Evolutionary conservation across 2,888 invertebrate genomes (phyloP).

Genomic region (Drosophila seclusa): DNA sequence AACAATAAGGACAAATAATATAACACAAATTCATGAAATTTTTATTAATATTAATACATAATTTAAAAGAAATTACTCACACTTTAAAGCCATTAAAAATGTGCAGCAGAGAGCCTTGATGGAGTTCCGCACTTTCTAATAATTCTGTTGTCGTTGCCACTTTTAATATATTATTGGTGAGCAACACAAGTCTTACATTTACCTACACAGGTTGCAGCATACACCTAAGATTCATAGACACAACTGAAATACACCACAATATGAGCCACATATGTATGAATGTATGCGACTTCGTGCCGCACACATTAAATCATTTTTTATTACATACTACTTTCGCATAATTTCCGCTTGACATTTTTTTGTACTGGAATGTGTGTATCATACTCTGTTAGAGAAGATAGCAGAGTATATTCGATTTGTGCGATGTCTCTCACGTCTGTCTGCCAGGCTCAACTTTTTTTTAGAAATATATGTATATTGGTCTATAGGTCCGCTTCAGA

Average conservation of each 20-base stretch:
- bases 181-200: constrained; percentile 46
- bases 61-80: background rate
- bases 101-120: background rate
- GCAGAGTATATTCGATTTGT: background rate
- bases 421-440: background rate
- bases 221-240: background rate
- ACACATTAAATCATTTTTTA: constrained; percentile 59
- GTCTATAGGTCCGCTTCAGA: background rate
- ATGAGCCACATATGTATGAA: constrained; percentile 33
- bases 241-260: constrained; percentile 18
- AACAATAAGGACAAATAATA: background rate
- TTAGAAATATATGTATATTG: background rate
- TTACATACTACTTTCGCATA: constrained; percentile 72
- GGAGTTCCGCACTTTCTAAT: background rate
- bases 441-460: background rate
- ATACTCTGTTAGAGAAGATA: background rate
- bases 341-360: constrained; percentile 67
- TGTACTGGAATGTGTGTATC: constrained; percentile 20
- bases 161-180: background rate
- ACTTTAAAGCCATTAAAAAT: background rate
- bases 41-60: background rate
- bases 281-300: constrained; percentile 30
- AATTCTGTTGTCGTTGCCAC: constrained; percentile 7
- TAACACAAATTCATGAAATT: background rate
- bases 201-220: background rate